Conservation (phyloP, 2,888 invertebrate species). For the Tipula confusa region DNA sequence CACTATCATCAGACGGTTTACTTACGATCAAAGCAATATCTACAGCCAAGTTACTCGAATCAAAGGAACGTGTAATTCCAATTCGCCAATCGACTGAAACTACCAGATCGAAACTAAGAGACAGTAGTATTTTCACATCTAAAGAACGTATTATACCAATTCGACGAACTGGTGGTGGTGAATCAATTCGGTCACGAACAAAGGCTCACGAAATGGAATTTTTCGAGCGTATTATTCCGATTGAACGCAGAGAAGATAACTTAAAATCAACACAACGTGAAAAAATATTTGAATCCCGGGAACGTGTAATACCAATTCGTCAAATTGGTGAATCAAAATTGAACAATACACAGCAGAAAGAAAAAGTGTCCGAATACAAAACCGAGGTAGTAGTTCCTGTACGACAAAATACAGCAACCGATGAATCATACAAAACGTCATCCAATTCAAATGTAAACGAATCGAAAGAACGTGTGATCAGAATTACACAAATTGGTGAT, state of each 20-base stretch:
- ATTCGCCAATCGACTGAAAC: neutral
- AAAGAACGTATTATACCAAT: neutral
- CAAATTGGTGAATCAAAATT: neutral
- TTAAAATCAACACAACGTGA: neutral
- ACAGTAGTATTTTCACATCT: neutral
- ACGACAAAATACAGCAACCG: neutral
- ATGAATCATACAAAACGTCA: neutral
- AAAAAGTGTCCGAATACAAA: neutral
- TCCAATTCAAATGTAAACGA: neutral
- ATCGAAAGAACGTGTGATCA: neutral
- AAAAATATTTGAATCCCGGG: neutral
- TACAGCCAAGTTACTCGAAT: neutral
- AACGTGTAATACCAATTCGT: neutral
- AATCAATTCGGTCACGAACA: neutral
- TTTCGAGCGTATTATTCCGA: neutral
- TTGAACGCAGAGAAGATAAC: neutral
- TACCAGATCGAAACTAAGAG: neutral
- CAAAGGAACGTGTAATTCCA: neutral
- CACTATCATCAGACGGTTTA: slow-evolving; percentile 72
- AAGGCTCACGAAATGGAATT: neutral
- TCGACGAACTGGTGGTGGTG: neutral
- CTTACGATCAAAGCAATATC: slow-evolving; percentile 66
- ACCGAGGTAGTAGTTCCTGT: neutral
- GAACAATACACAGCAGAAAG: neutral
- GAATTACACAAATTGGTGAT: neutral